These are phyloP conservation scores for Casuarius casuarius DNA, from an alignment of 2,113 vertebrate species.

Conservation along the genomic window DNA sequence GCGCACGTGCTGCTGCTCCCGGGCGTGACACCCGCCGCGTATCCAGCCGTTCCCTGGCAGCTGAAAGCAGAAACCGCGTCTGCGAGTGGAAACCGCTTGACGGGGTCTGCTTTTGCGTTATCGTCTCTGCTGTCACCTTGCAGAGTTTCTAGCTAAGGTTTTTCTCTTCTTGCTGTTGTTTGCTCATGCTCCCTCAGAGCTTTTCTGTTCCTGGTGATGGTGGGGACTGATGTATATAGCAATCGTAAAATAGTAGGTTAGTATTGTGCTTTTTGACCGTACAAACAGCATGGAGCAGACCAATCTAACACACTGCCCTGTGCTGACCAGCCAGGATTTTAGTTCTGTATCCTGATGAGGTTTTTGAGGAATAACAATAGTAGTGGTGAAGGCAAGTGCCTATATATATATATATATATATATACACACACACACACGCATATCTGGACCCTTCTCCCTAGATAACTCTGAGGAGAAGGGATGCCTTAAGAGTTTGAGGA, in stretches of 20 bases:
- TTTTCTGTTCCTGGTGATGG: neutral
- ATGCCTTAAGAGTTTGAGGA: neutral
- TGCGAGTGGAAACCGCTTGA: rapidly evolving
- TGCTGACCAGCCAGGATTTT: neutral
- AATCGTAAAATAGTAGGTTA: rapidly evolving
- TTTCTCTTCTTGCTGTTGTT: neutral
- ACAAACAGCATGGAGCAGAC: too few relatives aligned
- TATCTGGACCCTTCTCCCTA: neutral
- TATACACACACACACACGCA: too few relatives aligned
- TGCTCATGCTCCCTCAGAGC: neutral
- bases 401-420: too few relatives aligned
- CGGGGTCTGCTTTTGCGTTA: too few relatives aligned
- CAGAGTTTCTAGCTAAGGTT: neutral
- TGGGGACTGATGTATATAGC: rapidly evolving
- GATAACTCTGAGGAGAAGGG: neutral
- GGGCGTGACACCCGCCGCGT: too few relatives aligned
- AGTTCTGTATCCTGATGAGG: neutral
- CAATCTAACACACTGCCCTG: rapidly evolving
- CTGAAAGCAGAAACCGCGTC: too few relatives aligned
- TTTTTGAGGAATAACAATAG: neutral
- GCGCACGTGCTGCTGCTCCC: neutral
- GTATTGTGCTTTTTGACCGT: neutral
- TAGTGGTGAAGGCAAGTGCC: neutral
- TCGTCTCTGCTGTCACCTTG: neutral
- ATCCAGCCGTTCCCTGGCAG: neutral